Conservation (phyloP, 2,113 vertebrate species). For the Trogon melanurus region DNA sequence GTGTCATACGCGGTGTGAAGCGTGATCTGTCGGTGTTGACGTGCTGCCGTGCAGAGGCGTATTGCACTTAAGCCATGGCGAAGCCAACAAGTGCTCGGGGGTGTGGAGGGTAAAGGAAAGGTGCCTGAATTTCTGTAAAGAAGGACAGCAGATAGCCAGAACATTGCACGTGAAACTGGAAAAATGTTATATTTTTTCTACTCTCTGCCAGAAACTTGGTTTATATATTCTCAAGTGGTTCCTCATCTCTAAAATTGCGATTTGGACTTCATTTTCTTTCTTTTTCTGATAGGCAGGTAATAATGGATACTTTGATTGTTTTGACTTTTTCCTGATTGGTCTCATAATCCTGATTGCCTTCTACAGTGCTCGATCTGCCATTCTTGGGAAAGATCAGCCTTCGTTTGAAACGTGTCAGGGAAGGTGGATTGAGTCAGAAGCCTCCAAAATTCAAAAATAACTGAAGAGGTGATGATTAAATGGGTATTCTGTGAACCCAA, state of each 20-base stretch:
- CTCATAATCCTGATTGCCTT: not conserved
- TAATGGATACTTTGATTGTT: not conserved
- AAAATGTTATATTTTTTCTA: not conserved
- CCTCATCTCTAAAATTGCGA: not conserved
- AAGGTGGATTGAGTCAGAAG: not conserved
- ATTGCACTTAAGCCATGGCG: not conserved
- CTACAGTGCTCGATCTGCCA: not conserved
- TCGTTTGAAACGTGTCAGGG: not conserved
- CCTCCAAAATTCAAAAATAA: not conserved
- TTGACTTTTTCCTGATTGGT: not conserved
- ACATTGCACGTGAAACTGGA: not conserved
- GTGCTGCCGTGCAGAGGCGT: not conserved
- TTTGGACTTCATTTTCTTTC: not conserved
- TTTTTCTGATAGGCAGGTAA: not conserved
- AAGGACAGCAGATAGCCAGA: not conserved
- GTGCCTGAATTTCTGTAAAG: not conserved
- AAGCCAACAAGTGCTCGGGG: not conserved
- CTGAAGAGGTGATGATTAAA: not conserved
- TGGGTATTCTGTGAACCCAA: not conserved
- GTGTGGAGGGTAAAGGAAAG: not conserved
- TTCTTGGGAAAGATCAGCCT: not conserved
- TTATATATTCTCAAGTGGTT: not conserved
- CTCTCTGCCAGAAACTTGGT: not conserved
- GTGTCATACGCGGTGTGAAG: not conserved
- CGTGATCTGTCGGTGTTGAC: accelerated